Base-by-base conservation (phyloP, 2,888 invertebrate genomes). In the Belgica antarctica region DNA sequence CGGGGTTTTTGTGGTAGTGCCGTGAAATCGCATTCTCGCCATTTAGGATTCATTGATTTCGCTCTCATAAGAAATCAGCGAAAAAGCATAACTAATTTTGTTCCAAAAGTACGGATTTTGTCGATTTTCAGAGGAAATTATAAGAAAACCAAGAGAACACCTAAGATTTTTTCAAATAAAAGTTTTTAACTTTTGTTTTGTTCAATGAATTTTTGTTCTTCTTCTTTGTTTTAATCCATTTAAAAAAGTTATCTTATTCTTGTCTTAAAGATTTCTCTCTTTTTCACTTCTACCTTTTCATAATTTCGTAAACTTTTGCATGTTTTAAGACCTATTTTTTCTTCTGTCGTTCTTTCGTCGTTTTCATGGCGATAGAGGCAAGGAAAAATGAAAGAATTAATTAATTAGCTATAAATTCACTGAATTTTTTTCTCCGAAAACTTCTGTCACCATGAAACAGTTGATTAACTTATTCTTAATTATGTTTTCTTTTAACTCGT, bases 391-490 rank as follows among this genome's bases (percentile, higher is more conserved):
- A 41, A 46, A 46, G 65, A 41, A 65, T 65, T 65, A 27, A 27
- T 46, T 19, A 68, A 31, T 59, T 59, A 59, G 59, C 59, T 59
- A 59, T 59, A 59, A 59, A 59, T 59, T 59, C 31, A 46, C 52
- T 65, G 27, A 65, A 41, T 15, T 15, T 41, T 63, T 68, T 52
- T 52, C 52, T 52, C 12, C 24, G 31, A 57, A 57, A 47, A 57
- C 68, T 34, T 68, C 68, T 68, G 68, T 68, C 68, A 68, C 68
- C 68, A 57, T 68, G 52, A 57, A 31, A 66, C 41, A 25, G 25
- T 46, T 46, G 47, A 57, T 68, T 68, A 68, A 68, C 68, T 47
- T 68, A 68, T 68, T 68, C 34, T 34, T 68, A 68, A 68, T 68
- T 68, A 57, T 62, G 28, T 62, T 65, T 65, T 10, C 46, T 22